Evolutionary conservation across 1,140 invertebrate genomes (phyloP).

Genomic region (Paraescarpia echinospica): DNA sequence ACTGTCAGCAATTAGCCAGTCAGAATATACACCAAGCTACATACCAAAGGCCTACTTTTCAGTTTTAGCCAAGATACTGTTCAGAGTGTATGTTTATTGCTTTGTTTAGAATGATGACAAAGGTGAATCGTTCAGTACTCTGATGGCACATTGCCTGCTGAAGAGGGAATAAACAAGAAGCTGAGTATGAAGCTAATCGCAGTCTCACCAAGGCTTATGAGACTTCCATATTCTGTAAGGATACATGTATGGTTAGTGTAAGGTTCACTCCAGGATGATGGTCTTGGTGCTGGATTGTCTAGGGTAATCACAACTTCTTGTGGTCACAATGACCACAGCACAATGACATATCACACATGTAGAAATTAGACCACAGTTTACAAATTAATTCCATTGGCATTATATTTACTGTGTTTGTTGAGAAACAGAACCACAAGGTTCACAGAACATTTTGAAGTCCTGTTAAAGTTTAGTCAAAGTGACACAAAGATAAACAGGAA

Average conservation of each 20-base stretch:
- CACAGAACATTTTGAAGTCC: background rate
- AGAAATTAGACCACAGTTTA: background rate
- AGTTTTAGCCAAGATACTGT: no score
- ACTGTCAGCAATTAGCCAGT: no score
- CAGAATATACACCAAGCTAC: no score
- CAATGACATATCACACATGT: background rate
- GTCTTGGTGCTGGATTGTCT: background rate
- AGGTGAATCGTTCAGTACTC: background rate
- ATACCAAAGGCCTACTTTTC: no score
- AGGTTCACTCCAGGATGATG: background rate
- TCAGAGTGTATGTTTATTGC: background rate
- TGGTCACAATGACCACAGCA: background rate
- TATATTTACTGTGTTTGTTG: background rate
- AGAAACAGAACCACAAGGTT: background rate
- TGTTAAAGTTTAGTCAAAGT: background rate
- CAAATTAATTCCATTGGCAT: background rate
- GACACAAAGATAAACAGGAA: no score
- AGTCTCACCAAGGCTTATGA: background rate
- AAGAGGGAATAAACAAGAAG: background rate
- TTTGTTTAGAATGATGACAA: background rate
- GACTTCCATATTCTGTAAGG: slow-evolving; percentile 5
- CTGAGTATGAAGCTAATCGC: background rate
- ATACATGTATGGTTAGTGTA: background rate
- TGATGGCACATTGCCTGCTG: background rate
- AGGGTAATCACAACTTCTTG: background rate